Conservation (phyloP, 2,888 invertebrate species). For the Cactoblastis cactorum region DNA sequence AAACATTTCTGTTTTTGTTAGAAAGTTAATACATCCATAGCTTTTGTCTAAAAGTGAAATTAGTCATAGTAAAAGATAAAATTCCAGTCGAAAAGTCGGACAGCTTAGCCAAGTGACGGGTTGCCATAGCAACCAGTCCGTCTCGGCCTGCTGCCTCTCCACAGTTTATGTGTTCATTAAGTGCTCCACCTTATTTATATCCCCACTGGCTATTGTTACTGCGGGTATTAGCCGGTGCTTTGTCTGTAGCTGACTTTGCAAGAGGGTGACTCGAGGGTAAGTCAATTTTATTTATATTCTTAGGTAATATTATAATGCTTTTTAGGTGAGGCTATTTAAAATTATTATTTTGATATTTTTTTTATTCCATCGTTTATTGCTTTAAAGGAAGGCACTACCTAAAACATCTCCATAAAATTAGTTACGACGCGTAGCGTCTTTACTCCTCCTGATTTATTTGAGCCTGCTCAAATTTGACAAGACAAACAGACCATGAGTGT, state of each 20-base stretch:
- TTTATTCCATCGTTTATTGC: no score
- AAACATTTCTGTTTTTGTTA: no score
- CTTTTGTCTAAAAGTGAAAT: no score
- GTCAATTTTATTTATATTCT: slow-evolving; percentile 30
- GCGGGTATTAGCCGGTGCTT: slow-evolving; percentile 62
- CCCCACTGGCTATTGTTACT: slow-evolving; percentile 61
- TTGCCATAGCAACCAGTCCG: slow-evolving; percentile 51
- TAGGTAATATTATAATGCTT: slow-evolving; percentile 16
- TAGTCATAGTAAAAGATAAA: no score
- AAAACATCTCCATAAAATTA: no score
- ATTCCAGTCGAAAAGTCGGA: neutral
- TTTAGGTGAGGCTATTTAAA: slow-evolving; percentile 2
- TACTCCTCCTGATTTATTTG: neutral
- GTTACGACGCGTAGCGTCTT: no score
- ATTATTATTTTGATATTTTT: no score
- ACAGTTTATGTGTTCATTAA: slow-evolving; percentile 73
- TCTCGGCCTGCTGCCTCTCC: slow-evolving; percentile 53
- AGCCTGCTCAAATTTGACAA: slow-evolving; percentile 19
- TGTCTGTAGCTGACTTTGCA: slow-evolving; percentile 64
- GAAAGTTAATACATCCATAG: no score
- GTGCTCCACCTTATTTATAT: slow-evolving; percentile 69
- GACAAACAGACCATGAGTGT: slow-evolving; percentile 34
- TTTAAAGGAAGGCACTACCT: no score
- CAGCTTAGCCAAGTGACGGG: slow-evolving; percentile 20
- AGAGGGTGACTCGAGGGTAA: slow-evolving; percentile 28